Base-by-base conservation (phyloP, 2,888 invertebrate species). In the Leucophenga montana region DNA sequence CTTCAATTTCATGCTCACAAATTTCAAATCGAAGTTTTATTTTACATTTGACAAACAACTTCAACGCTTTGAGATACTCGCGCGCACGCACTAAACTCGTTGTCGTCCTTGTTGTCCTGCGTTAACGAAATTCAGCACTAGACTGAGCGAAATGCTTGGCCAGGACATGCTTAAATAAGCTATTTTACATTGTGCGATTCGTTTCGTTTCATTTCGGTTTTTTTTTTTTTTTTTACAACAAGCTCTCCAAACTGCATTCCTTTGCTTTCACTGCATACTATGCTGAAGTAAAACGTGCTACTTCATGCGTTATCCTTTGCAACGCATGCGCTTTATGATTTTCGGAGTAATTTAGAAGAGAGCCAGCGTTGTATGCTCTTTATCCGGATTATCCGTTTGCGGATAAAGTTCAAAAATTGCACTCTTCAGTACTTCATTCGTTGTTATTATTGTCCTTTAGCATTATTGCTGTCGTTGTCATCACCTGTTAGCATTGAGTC, bases 401-500 rank as follows among this genome's bases (percentile, higher is more conserved):
- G 62, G 62, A 64, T 64, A 64, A 48, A 59, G n/a, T 22, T n/a
- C 31, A n/a, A 27, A n/a, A 13, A n/a, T 57, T 31, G 22, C 1
- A 3, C 20, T 46, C 62, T 46, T 20, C 48, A 48, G 48, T 48
- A n/a, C 4, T 48, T 16, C 16, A 16, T 50, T 6, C 50, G 62
- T 48, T 64, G 48, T 48, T 64, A 48, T 59, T 59, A 59, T n/a
- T 59, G 33, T 59, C 27, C 33, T 33, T 59, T 33, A 59, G 57
- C 67, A 46, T 67, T 66, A 54, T 39, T 53, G 39, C 66, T 59
- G 75, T 76, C 74, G 77, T 77, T 79, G 79, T 83, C 85, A 76
- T 83, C 85, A 85, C 85, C 85, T 85, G 85, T 85, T 85, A 84
- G 85, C 86, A 83, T 84, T 74, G 75, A 85, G 85, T 85, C 86